These are phyloP conservation scores for Seladonia tumulorum DNA, from an alignment of 2,888 invertebrate species.

Conservation along the genomic window DNA sequence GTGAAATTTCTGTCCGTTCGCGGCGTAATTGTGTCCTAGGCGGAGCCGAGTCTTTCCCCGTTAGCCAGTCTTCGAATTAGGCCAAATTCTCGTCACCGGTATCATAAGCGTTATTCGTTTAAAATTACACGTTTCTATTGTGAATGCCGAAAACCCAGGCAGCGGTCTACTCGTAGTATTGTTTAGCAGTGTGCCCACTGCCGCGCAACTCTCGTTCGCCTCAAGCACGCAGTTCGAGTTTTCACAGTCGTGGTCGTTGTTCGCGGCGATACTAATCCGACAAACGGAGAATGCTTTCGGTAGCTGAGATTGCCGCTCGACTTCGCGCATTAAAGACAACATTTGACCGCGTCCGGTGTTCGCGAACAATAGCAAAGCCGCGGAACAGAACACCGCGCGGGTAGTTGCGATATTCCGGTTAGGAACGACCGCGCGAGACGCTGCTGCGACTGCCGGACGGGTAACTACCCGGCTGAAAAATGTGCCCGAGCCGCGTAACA, in stretches of 20 bases:
- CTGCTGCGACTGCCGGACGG: not conserved
- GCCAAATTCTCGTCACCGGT: not conserved
- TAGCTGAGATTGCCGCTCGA: not conserved
- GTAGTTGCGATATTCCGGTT: conserved; percentile 27
- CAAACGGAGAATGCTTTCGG: not conserved
- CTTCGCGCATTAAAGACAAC: not conserved
- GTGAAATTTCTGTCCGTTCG: conserved; percentile 37
- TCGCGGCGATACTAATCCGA: not conserved
- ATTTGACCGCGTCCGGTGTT: not conserved
- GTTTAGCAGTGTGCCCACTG: too few relatives aligned
- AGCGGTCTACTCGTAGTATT: too few relatives aligned
- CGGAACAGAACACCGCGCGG: not conserved
- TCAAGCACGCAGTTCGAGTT: not conserved
- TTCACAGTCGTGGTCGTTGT: not conserved
- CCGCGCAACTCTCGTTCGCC: not conserved
- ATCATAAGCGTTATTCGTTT: not conserved
- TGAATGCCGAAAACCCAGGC: too few relatives aligned
- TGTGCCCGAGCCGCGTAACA: conserved; percentile 5
- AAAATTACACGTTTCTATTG: too few relatives aligned
- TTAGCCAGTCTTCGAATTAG: not conserved
- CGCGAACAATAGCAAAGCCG: not conserved
- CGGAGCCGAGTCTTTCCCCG: not conserved
- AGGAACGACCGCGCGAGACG: conserved; percentile 18
- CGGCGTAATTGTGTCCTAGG: conserved; percentile 28
- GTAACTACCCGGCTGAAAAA: conserved; percentile 44